phyloP scores from a whole-genome alignment of 2,797 vertebrate genomes.

The Parotocinclus haroldoi region DNA sequence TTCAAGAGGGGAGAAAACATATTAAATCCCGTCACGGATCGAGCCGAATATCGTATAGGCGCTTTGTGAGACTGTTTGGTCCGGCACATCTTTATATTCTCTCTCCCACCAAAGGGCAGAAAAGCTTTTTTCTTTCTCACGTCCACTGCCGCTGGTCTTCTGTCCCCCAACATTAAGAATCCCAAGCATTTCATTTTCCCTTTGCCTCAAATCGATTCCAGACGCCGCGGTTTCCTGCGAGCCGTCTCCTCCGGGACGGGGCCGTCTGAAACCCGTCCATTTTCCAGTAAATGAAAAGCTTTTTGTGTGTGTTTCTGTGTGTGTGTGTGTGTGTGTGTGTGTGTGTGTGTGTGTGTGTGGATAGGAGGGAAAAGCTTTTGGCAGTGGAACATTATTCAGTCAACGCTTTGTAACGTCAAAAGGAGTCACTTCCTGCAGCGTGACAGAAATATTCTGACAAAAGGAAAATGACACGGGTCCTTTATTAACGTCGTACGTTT shows the following conservation, averaged over 20 bases:
- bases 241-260: conserved; percentile 45
- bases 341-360: too few relatives aligned
- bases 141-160: conserved; percentile 54
- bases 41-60: background rate
- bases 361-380: too few relatives aligned
- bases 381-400: conserved; percentile 12
- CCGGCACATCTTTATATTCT: background rate
- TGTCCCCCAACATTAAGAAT: conserved; percentile 67
- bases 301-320: background rate
- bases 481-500: conserved; percentile 49
- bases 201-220: conserved; percentile 76
- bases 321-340: background rate
- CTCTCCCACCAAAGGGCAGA: conserved; percentile 1
- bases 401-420: conserved; percentile 28
- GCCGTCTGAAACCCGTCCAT: conserved; percentile 46
- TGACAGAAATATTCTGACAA: conserved; percentile 42
- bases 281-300: conserved; percentile 52
- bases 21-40: background rate
- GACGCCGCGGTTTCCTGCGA: conserved; percentile 70
- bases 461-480: conserved; percentile 27
- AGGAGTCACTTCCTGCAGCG: conserved; percentile 40
- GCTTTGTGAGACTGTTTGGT: conserved; percentile 5
- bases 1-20: background rate
- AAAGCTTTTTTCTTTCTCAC: background rate
- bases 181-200: conserved; percentile 74